Base-by-base conservation (phyloP, 1,140 invertebrate species). In the Phocides pigmalion region DNA sequence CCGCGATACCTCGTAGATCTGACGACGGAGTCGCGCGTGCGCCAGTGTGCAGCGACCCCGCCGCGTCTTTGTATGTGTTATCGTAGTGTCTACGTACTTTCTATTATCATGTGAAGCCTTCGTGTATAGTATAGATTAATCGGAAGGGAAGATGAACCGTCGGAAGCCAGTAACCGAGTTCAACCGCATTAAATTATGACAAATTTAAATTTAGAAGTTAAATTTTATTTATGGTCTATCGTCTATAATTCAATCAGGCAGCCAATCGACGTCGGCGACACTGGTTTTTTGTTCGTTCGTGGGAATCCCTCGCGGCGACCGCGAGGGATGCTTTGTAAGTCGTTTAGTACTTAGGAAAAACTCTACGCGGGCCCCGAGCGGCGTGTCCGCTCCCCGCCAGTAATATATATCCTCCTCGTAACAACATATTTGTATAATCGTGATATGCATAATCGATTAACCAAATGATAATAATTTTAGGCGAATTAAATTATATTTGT, bases 291-390 rank as follows among this genome's bases (percentile, higher is more conserved):
- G 4, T 16, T 3, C 12, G 4, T 8, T 4, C 5, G 4, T 8
- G 17, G 8, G n/a, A 19, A 25, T 20, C 17, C 19, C 19, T 47
- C 44, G 44, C 44, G 19, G n/a, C 4, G 17, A 32, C 22, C 22
- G 25, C 14, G 6, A 39, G 28, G 19, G 61, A 28, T 49, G 50
- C 28, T 58, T 58, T 81, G 42, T 84, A 86, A 83, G 79, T 76
- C 67, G 69, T 74, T 80, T 87, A 88, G 85, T 90, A 90, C 85
- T 88, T 88, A 86, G 80, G 76, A 71, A 76, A n/a, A 70, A 61
- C 44, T 72, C 75, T 74, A 78, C 66, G 49, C 42, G 28, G 37
- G 66, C 59, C 20, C 37, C 37, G 37, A 56, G 11, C 20, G 37
- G 32, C 32, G 32, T 1, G 3, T 6, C 8, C 17, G 41, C 11